A percentile compares a stretch with the other conserved stretches of the same genome.
These are phyloP conservation scores for Gallinago media DNA, from an alignment of 2,113 vertebrate species.

Conservation along the genomic window DNA sequence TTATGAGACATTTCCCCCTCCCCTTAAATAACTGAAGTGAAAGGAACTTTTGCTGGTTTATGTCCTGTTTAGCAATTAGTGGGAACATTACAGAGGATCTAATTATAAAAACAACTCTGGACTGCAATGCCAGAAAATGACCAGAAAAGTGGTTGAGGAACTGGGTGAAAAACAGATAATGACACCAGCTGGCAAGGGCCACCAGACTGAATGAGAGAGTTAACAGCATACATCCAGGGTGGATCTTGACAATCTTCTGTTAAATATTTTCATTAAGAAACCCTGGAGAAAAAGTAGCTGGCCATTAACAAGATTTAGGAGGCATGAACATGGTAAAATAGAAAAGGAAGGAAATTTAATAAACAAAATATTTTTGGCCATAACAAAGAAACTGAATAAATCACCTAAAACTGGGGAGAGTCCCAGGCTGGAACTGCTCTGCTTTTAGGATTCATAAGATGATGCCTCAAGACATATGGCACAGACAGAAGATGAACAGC, in stretches of 20 bases:
- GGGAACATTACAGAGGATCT: background rate
- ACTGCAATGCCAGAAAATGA: background rate
- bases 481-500: background rate
- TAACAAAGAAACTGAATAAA: background rate
- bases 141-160: background rate
- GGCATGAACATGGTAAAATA: background rate
- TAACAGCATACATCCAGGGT: background rate
- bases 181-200: background rate
- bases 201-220: background rate
- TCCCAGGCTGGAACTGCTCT: background rate
- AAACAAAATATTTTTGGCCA: background rate
- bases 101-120: background rate
- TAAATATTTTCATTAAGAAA: background rate
- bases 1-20: accelerated
- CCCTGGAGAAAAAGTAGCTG: background rate
- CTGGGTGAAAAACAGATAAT: background rate
- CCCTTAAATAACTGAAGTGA: background rate
- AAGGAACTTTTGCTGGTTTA: background rate
- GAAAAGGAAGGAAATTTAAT: background rate
- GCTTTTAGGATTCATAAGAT: background rate
- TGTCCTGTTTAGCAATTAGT: background rate
- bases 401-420: background rate
- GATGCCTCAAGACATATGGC: accelerated
- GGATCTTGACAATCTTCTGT: background rate
- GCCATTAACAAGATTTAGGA: background rate